phyloP scores from a whole-genome alignment of 2,113 vertebrate genomes.

The Arizona elegans region DNA sequence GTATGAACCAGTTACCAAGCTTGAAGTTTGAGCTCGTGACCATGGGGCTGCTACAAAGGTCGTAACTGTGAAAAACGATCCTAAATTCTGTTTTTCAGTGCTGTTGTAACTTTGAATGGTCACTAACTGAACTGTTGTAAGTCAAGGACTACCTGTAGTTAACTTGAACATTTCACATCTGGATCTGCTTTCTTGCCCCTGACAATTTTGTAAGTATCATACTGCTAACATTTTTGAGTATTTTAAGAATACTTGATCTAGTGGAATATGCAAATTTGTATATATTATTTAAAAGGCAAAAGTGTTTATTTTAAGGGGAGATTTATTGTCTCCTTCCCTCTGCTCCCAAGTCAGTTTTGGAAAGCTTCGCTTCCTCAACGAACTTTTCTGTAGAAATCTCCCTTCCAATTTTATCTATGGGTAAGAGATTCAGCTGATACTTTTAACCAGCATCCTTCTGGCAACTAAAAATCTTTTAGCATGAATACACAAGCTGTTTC shows the following conservation, averaged over 20 bases:
- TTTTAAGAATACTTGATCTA: background rate
- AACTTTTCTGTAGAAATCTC: background rate
- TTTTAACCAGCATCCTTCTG: background rate
- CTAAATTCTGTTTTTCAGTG: no score
- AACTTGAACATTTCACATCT: background rate
- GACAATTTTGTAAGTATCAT: constrained; percentile 12
- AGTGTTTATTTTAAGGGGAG: background rate
- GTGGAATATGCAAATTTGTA: background rate
- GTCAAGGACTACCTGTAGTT: background rate
- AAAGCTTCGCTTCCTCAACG: background rate
- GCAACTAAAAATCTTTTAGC: background rate
- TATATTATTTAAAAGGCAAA: background rate
- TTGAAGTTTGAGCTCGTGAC: no score
- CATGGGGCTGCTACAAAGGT: no score
- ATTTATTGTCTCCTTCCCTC: background rate
- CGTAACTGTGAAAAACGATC: no score
- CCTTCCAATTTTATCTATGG: background rate
- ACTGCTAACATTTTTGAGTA: background rate
- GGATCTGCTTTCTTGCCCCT: background rate
- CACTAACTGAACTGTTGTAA: no score
- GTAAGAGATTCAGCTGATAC: background rate
- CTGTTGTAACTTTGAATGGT: no score
- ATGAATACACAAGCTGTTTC: background rate
- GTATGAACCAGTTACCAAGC: no score
- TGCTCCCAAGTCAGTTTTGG: background rate